Conservation (phyloP, 1,140 invertebrate genomes). For the Patella vulgata region DNA sequence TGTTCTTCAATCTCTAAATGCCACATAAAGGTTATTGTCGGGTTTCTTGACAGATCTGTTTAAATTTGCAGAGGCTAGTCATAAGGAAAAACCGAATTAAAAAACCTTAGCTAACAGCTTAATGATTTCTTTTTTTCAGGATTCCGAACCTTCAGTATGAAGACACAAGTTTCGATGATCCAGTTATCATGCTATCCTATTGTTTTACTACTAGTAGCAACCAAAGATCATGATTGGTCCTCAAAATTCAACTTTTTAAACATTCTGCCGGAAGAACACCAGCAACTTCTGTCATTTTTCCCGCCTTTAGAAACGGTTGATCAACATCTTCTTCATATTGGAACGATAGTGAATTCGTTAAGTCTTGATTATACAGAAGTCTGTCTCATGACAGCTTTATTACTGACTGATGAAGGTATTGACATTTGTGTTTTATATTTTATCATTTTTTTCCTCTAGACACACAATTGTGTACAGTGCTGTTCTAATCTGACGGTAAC, state of each 20-base stretch:
- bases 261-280: constrained; percentile 36
- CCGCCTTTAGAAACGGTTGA: constrained; percentile 37
- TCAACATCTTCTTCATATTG: constrained; percentile 43
- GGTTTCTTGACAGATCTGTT: too few species aligned
- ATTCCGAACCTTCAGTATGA: constrained; percentile 38
- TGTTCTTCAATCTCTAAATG: too few species aligned
- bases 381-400: constrained; percentile 39
- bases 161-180: constrained; percentile 46
- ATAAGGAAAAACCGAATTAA: too few species aligned
- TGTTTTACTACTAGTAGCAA: constrained; percentile 39
- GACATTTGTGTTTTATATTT: constrained; percentile 3
- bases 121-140: constrained; percentile 47
- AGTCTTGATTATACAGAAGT: constrained; percentile 39
- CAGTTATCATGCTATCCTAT: constrained; percentile 47
- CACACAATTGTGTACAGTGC: too few species aligned
- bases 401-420: constrained; percentile 43
- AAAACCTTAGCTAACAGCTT: too few species aligned
- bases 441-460: too few species aligned
- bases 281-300: constrained; percentile 37
- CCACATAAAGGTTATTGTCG: too few species aligned
- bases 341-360: constrained; percentile 39
- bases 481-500: too few species aligned
- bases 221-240: constrained; percentile 37
- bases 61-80: too few species aligned
- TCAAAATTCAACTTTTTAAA: constrained; percentile 52